Evolutionary conservation across 2,888 invertebrate species (phyloP).

Genomic region (Hirtodrosophila duncani): DNA sequence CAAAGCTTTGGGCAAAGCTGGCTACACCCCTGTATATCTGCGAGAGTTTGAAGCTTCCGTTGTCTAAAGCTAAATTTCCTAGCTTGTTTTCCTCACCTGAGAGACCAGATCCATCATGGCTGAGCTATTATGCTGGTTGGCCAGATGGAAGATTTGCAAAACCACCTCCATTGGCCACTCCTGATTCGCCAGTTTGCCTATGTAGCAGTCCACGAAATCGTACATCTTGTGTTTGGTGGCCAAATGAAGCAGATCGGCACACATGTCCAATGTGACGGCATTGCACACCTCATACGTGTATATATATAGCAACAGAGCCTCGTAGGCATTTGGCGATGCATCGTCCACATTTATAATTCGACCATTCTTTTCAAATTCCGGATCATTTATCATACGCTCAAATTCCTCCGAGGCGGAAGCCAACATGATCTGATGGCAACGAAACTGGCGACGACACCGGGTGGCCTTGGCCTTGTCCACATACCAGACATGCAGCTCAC

Average conservation of each 20-base stretch:
- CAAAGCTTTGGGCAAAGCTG: too few relatives aligned
- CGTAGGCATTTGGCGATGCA: slow-evolving; percentile 48
- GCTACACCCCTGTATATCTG: too few relatives aligned
- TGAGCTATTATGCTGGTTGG: slow-evolving; percentile 34
- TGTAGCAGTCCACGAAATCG: slow-evolving; percentile 45
- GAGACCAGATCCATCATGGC: slow-evolving; percentile 33
- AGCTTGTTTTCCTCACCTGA: too few relatives aligned
- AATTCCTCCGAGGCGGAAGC: slow-evolving; percentile 52
- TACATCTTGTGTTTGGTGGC: slow-evolving; percentile 43
- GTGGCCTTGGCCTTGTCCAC: slow-evolving; percentile 2
- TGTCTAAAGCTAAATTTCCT: too few relatives aligned
- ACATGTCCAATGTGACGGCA: slow-evolving; percentile 34
- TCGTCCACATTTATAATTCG: slow-evolving; percentile 34
- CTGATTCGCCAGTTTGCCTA: slow-evolving; percentile 33
- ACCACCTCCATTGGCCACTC: slow-evolving; percentile 42
- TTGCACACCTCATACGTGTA: slow-evolving; percentile 54
- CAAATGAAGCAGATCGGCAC: slow-evolving; percentile 38
- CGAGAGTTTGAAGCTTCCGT: too few relatives aligned
- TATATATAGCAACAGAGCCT: slow-evolving; percentile 45
- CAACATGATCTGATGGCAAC: slow-evolving; percentile 44
- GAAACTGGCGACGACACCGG: slow-evolving; percentile 30
- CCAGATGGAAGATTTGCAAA: slow-evolving; percentile 47
- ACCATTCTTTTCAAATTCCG: slow-evolving; percentile 20
- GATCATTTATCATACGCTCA: slow-evolving; percentile 31
- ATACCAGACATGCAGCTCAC: slow-evolving; percentile 39